Percentiles rank a stretch among this genome's conserved stretches.
phyloP scores from a whole-genome alignment of 2,797 vertebrate species.

The Aldrovandia affinis region DNA sequence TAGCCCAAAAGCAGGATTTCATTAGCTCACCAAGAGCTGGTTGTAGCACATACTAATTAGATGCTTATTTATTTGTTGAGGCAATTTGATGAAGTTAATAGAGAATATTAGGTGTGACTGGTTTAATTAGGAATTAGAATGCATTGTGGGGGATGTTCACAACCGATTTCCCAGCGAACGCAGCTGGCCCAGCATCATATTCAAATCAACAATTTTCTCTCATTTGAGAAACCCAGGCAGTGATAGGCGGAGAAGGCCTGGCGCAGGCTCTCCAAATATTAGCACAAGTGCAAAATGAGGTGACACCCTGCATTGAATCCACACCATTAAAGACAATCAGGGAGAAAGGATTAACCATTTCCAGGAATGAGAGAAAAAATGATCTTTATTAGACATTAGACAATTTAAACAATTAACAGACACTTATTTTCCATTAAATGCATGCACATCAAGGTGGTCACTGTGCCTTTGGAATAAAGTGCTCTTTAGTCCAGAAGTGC shows the following conservation, averaged over 20 bases:
- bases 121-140: conserved; percentile 78
- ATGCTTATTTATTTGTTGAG: conserved; percentile 75
- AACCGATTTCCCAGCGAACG: conserved; percentile 69
- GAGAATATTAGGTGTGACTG: conserved; percentile 64
- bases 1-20: conserved; percentile 66
- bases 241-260: conserved; percentile 31
- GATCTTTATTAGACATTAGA: not conserved
- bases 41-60: conserved; percentile 70
- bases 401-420: not conserved
- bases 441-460: not conserved
- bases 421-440: not conserved
- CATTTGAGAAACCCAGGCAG: conserved; percentile 50
- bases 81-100: conserved; percentile 76
- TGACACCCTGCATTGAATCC: conserved; percentile 39
- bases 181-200: conserved; percentile 64
- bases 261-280: conserved; percentile 39
- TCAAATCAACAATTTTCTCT: conserved; percentile 67
- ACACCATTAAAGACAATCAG: conserved; percentile 45
- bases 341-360: conserved; percentile 39
- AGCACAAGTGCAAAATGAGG: conserved; percentile 33
- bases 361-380: conserved; percentile 32
- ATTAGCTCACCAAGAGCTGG: conserved; percentile 59
- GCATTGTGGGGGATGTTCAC: conserved; percentile 71
- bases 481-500: not conserved
- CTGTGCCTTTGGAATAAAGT: not conserved